phyloP scores from a whole-genome alignment of 2,888 invertebrate genomes.

The Sarcophaga caerulescens region DNA sequence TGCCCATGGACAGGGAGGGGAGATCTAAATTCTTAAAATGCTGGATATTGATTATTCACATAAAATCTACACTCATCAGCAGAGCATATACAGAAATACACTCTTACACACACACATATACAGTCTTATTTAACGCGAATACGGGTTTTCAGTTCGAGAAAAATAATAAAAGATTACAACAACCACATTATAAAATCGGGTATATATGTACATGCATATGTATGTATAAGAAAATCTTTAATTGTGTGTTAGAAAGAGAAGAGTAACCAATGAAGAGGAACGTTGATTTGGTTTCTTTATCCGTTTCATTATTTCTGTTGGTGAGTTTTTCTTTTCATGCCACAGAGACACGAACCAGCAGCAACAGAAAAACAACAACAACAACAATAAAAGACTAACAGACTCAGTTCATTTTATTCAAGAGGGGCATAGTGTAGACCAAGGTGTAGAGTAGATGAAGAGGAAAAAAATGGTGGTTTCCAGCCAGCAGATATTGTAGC shows the following conservation, averaged over 20 bases:
- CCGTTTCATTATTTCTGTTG: conserved; percentile 27
- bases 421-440: background rate
- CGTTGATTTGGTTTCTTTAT: conserved; percentile 39
- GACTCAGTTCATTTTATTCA: background rate
- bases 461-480: conserved; percentile 57
- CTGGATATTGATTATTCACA: conserved; percentile 61
- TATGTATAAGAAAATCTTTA: conserved; percentile 45
- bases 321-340: conserved; percentile 37
- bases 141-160: background rate
- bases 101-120: too few relatives aligned
- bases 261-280: conserved; percentile 68
- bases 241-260: conserved; percentile 58
- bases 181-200: background rate
- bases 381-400: background rate
- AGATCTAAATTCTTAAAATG: conserved; percentile 48
- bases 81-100: background rate
- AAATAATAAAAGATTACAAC: conserved; percentile 22
- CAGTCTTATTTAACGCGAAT: too few relatives aligned
- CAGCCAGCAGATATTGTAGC: conserved; percentile 30
- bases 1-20: conserved; percentile 44
- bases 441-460: conserved; percentile 10
- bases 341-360: conserved; percentile 17
- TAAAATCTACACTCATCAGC: conserved; percentile 21
- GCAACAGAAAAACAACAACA: background rate
- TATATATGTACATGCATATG: background rate